phyloP scores from a whole-genome alignment of 2,113 vertebrate species.

The Tursiops truncatus region DNA sequence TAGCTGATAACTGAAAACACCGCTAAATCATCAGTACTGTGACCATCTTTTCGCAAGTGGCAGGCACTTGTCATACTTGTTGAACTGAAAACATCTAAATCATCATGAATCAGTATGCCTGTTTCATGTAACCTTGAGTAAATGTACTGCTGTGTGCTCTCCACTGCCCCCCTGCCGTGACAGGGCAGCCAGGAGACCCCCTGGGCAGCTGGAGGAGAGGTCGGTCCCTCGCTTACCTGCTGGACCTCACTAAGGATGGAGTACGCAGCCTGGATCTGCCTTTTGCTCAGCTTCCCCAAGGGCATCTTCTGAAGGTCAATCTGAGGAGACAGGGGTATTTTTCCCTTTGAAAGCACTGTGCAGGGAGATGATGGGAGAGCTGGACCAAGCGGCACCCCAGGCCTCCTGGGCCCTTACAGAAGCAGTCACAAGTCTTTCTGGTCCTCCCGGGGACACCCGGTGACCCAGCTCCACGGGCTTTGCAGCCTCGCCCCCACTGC shows the following conservation, averaged over 20 bases:
- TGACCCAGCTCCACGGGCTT: not conserved
- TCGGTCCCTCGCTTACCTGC: slow-evolving; percentile 86
- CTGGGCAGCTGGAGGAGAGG: not conserved
- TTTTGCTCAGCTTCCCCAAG: slow-evolving; percentile 96
- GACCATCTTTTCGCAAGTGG: not conserved
- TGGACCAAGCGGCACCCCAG: rapidly evolving
- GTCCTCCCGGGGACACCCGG: not conserved
- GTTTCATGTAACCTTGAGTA: not conserved
- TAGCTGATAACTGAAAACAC: not conserved
- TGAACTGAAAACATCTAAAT: not conserved
- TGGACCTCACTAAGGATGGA: slow-evolving; percentile 96
- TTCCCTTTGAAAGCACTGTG: not conserved
- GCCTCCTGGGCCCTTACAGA: rapidly evolving
- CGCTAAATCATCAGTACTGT: not conserved
- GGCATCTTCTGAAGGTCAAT: slow-evolving; percentile 99
- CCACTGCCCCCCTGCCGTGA: not conserved
- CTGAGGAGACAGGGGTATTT: slow-evolving; percentile 80
- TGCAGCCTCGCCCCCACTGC: no score
- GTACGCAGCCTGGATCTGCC: slow-evolving; percentile 98
- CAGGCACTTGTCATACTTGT: not conserved
- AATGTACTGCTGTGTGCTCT: not conserved
- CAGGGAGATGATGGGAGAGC: rapidly evolving
- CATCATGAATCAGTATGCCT: not conserved
- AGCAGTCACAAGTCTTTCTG: not conserved
- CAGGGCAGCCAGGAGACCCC: not conserved